Evolutionary conservation across 1,140 invertebrate genomes (phyloP).

Genomic region (Nasonia giraulti): DNA sequence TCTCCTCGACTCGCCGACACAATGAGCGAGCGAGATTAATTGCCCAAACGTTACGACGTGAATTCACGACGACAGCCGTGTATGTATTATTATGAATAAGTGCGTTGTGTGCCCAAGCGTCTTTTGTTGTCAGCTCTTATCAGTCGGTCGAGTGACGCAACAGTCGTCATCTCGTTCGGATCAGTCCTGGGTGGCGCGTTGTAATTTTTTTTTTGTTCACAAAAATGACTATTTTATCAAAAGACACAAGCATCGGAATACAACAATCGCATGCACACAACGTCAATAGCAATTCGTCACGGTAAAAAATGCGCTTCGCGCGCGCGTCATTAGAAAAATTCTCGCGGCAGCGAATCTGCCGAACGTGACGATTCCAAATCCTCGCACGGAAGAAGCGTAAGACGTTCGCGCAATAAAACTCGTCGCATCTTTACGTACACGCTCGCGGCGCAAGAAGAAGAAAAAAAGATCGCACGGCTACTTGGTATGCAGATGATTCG

Average conservation of each 20-base stretch:
- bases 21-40: conserved; percentile 32
- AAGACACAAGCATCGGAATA: no score
- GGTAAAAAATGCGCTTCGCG: no score
- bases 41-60: conserved; percentile 41
- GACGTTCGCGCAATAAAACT: not conserved
- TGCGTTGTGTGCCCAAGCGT: not conserved
- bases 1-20: not conserved
- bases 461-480: conserved; percentile 14
- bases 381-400: not conserved
- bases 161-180: not conserved
- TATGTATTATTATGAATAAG: not conserved
- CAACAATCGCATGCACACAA: no score
- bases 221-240: no score
- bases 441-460: not conserved
- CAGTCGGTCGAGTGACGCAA: not conserved
- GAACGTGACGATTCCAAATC: conserved; percentile 8
- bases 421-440: not conserved
- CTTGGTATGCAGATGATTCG: conserved; percentile 30
- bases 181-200: not conserved
- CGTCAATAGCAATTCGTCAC: no score
- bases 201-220: no score
- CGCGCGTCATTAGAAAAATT: not conserved
- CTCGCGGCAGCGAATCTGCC: not conserved
- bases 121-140: conserved; percentile 17
- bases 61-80: conserved; percentile 6